phyloP scores from a whole-genome alignment of 2,113 vertebrate species.

The Conger conger region DNA sequence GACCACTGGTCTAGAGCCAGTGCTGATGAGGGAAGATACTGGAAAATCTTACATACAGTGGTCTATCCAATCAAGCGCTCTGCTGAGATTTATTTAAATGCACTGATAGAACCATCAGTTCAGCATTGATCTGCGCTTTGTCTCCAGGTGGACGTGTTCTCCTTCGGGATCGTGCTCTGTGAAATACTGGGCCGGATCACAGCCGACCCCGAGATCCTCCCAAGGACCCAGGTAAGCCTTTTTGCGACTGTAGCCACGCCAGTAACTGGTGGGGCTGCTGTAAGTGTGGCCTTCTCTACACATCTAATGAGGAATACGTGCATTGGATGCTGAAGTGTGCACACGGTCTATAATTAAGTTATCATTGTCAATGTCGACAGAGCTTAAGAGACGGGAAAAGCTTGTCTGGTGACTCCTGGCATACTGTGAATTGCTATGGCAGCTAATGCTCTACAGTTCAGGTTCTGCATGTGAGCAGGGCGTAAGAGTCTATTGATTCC shows the following conservation, averaged over 20 bases:
- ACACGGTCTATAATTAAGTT: no score
- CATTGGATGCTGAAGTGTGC: no score
- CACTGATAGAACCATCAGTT: neutral
- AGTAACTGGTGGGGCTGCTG: neutral
- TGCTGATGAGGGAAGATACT: no score
- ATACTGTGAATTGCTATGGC: neutral
- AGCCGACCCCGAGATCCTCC: conserved; percentile 83
- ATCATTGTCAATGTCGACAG: no score
- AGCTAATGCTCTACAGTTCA: neutral
- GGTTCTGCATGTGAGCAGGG: neutral
- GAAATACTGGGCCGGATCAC: conserved; percentile 82
- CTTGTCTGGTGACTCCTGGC: neutral
- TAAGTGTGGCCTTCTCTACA: neutral
- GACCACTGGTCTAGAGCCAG: no score
- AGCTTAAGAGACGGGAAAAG: neutral
- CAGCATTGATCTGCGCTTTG: neutral
- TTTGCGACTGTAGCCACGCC: neutral
- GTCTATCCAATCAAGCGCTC: no score
- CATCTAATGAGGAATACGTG: no score
- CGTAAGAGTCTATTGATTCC: neutral
- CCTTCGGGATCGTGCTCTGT: conserved; percentile 85
- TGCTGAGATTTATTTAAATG: no score
- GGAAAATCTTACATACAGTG: no score
- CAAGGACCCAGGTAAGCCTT: conserved; percentile 75
- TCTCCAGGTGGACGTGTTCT: conserved; percentile 84